A percentile compares a stretch with the other conserved stretches of the same genome.
phyloP scores from a whole-genome alignment of 2,888 invertebrate genomes.

The Trissoscelio sp. region DNA sequence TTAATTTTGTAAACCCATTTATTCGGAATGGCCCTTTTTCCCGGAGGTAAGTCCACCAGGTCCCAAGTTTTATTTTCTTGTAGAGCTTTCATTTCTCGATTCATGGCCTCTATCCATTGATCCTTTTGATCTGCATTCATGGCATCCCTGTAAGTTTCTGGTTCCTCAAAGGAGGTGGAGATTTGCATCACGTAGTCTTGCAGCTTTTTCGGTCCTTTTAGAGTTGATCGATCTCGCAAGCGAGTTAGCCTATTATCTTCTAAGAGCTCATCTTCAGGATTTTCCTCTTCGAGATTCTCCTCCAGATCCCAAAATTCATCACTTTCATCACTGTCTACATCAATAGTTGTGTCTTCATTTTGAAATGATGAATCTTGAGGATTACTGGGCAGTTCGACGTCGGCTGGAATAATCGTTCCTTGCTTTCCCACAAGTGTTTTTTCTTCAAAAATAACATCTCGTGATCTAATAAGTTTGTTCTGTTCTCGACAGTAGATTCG shows the following conservation, averaged over 20 bases:
- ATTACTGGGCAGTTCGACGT: not conserved
- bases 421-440: slow-evolving; percentile 9
- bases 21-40: slow-evolving; percentile 71
- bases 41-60: slow-evolving; percentile 61
- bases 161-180: slow-evolving; percentile 13
- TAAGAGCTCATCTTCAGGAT: not conserved
- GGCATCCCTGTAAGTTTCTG: slow-evolving; percentile 44
- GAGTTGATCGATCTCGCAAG: not conserved
- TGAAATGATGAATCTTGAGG: not conserved
- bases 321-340: slow-evolving; percentile 7
- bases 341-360: slow-evolving; percentile 5
- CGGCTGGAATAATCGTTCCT: not conserved
- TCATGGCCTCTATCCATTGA: slow-evolving; percentile 70
- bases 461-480: slow-evolving; percentile 10
- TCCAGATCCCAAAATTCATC: slow-evolving; percentile 15
- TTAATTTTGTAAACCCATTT: slow-evolving; percentile 72
- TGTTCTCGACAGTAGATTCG: slow-evolving; percentile 35
- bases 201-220: slow-evolving; percentile 18
- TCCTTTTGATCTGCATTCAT: slow-evolving; percentile 52
- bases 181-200: slow-evolving; percentile 31
- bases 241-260: no score
- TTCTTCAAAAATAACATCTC: slow-evolving; percentile 54
- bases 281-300: not conserved
- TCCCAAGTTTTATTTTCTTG: slow-evolving; percentile 75
- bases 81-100: slow-evolving; percentile 72